These are phyloP conservation scores for Pocota personata DNA, from an alignment of 2,888 invertebrate species.

Conservation along the genomic window DNA sequence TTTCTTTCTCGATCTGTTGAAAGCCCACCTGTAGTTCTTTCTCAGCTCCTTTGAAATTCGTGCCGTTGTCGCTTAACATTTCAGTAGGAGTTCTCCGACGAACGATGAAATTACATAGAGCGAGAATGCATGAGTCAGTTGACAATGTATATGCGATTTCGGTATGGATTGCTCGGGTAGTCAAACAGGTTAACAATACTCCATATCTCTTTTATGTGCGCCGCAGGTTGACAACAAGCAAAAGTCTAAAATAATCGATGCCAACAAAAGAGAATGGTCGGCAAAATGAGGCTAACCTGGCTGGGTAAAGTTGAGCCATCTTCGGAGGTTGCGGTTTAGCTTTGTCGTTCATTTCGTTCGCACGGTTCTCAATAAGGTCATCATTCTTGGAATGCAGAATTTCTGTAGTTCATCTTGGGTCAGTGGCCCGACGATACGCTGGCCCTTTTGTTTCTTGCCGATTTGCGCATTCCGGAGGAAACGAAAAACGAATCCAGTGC, in stretches of 20 bases:
- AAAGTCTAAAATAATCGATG: conserved; percentile 20
- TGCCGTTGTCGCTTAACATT: conserved; percentile 39
- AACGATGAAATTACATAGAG: conserved; percentile 15
- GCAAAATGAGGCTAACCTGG: not conserved
- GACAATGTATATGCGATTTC: conserved; percentile 14
- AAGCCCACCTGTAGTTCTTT: not conserved
- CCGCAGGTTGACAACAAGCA: not conserved
- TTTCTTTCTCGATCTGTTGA: not conserved
- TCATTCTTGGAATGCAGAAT: too few species aligned
- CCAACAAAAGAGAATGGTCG: not conserved
- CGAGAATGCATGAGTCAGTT: conserved; percentile 27
- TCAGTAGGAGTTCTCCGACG: not conserved
- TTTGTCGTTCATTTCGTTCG: not conserved
- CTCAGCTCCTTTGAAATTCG: conserved; percentile 19
- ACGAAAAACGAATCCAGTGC: too few species aligned
- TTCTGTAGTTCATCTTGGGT: not conserved
- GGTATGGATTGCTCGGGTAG: conserved; percentile 48
- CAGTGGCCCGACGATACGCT: too few species aligned
- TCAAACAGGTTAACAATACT: conserved; percentile 52
- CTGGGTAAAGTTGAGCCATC: too few species aligned
- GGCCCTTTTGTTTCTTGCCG: too few species aligned
- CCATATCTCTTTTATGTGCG: conserved; percentile 20
- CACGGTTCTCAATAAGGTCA: not conserved
- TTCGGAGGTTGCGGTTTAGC: too few species aligned
- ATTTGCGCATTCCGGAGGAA: too few species aligned